Percentiles rank a stretch among this genome's conserved stretches.
These are phyloP conservation scores for Chromoteleia sp. DNA, from an alignment of 2,888 invertebrate species.

Conservation along the genomic window DNA sequence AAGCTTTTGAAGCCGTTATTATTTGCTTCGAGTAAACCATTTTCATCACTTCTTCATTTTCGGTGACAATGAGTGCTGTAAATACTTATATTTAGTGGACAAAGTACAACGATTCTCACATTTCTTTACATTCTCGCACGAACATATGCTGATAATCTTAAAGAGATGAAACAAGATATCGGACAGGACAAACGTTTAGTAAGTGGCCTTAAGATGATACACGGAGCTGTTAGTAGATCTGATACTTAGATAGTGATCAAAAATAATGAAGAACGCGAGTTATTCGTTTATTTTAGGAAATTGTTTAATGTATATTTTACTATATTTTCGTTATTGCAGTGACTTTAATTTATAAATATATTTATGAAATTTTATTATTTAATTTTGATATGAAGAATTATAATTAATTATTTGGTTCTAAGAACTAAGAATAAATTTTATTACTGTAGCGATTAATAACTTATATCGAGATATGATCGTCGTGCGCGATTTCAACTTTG, in stretches of 20 bases:
- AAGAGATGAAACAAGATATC: slow-evolving; percentile 21
- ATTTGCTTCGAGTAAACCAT: slow-evolving; percentile 13
- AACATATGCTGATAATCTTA: slow-evolving; percentile 35
- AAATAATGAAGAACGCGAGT: slow-evolving; percentile 13
- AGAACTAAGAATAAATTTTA: slow-evolving; percentile 21
- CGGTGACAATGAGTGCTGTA: slow-evolving; percentile 27
- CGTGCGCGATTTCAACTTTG: slow-evolving; percentile 9
- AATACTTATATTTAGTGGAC: slow-evolving; percentile 47
- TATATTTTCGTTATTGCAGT: slow-evolving; percentile 28
- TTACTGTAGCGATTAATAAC: slow-evolving; percentile 8
- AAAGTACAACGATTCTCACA: slow-evolving; percentile 37
- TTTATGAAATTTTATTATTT: slow-evolving; percentile 44
- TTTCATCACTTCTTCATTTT: slow-evolving; percentile 21
- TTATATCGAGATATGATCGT: slow-evolving; percentile 15
- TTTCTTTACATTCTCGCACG: slow-evolving; percentile 44
- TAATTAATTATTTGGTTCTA: slow-evolving; percentile 10
- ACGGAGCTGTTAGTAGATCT: slow-evolving; percentile 60
- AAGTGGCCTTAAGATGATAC: slow-evolving; percentile 68
- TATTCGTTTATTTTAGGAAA: slow-evolving; percentile 19
- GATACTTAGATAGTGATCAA: slow-evolving; percentile 48
- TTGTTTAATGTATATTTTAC: slow-evolving; percentile 30
- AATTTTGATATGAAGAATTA: slow-evolving; percentile 10
- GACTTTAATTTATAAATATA: slow-evolving; percentile 27
- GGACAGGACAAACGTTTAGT: slow-evolving; percentile 57
- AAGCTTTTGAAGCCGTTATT: slow-evolving; percentile 11